Percentiles rank a stretch among this genome's conserved stretches.
phyloP scores from a whole-genome alignment of 1,140 invertebrate genomes.

The Akabosia matsudoensis region DNA sequence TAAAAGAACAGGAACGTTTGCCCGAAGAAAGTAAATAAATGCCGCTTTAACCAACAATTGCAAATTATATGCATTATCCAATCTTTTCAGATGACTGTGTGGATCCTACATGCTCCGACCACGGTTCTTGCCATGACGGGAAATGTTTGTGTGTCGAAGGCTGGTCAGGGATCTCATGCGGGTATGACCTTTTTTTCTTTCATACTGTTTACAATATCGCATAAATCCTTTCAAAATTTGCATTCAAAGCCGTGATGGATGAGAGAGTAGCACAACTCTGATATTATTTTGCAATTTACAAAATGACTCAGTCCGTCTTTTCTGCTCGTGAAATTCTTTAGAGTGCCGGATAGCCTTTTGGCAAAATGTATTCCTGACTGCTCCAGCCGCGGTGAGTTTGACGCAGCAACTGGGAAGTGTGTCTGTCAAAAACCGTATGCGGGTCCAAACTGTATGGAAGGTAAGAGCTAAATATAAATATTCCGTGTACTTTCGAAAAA shows the following conservation, averaged over 20 bases:
- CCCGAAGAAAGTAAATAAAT: no score
- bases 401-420: conserved; percentile 79
- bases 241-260: no score
- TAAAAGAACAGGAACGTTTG: background rate
- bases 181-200: no score
- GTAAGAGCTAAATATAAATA: no score
- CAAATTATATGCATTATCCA: background rate
- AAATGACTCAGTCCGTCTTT: background rate
- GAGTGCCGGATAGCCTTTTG: conserved; percentile 78
- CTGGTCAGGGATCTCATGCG: conserved; percentile 70
- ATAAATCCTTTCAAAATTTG: no score
- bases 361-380: conserved; percentile 85
- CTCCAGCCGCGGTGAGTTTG: conserved; percentile 83
- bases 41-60: background rate
- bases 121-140: conserved; percentile 87
- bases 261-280: background rate
- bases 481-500: no score
- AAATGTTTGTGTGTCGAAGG: conserved; percentile 92
- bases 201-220: no score
- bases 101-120: conserved; percentile 82
- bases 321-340: conserved; percentile 60
- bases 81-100: conserved; percentile 67
- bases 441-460: conserved; percentile 84
- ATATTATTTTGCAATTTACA: background rate
- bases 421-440: conserved; percentile 85